These are phyloP conservation scores for Otolemur crassicaudatus DNA, from an alignment of 2,797 vertebrate genomes.

Conservation along the genomic window DNA sequence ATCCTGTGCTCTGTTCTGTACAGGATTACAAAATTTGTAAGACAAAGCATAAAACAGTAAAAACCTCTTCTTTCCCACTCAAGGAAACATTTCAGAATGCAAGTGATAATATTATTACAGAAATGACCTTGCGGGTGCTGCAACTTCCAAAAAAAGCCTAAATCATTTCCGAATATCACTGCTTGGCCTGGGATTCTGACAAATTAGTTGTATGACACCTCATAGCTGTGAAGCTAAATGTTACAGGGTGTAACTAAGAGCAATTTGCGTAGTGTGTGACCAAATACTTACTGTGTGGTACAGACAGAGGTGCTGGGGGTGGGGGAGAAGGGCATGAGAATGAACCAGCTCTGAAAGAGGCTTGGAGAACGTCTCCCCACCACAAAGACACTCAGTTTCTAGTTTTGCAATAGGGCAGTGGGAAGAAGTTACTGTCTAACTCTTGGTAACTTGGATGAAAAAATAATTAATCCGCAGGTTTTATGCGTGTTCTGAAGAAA, in stretches of 20 bases:
- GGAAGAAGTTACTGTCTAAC: neutral
- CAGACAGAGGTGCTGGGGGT: neutral
- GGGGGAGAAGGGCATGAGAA: neutral
- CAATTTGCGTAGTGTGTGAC: neutral
- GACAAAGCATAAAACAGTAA: neutral
- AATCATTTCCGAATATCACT: neutral
- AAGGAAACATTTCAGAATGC: neutral
- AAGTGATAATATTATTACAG: neutral
- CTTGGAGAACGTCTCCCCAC: neutral
- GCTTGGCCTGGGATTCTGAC: neutral
- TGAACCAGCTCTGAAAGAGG: neutral
- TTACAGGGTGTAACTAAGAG: neutral
- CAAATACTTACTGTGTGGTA: neutral
- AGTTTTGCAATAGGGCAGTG: neutral
- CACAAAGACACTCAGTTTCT: neutral
- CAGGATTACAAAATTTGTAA: neutral
- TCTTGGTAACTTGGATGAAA: neutral
- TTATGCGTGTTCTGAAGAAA: neutral
- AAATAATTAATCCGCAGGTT: neutral
- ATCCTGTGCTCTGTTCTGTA: neutral
- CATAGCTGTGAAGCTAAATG: neutral
- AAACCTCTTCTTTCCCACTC: neutral
- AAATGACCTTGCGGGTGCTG: constrained; percentile 11
- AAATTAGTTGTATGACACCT: neutral
- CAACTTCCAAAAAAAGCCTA: neutral